Evolutionary conservation across 2,113 vertebrate genomes (phyloP), one percentile per base, ranked within the genome.

Genomic region (Shinisaurus crocodilurus): DNA sequence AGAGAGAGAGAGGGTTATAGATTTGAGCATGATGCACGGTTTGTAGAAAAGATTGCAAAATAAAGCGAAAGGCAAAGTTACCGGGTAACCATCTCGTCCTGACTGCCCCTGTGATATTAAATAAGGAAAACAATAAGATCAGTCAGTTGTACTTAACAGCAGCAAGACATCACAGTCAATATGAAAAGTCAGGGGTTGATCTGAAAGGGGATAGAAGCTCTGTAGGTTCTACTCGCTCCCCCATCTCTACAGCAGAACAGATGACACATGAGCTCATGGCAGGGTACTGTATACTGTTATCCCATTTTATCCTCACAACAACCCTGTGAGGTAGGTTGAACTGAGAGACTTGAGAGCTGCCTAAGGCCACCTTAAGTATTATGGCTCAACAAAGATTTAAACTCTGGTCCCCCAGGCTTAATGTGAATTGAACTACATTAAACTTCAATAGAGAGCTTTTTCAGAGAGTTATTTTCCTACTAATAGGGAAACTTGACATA

Each of bases 41-140:
- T 43, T 23, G 89, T 88, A 92, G 84, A 54, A 82, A 92, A 92
- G 76, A 82, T 76, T 67, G 90, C 95, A 96, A 94, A 94, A 90
- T 92, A 48, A 93, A 96, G 93, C 77, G 95, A 97, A 94, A 67
- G 54, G 90, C 87, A 90, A 98, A 98, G 91, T 99, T 99, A 99
- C 99, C 99, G 99, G 99, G 96, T 99, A 99, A 97, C 99, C 99
- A 96, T 99, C 98, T 20, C 98, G 98, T 98, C 99, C 99, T 97
- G 98, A 97, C 95, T 98, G 98, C 96, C 99, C 99, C 99, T 99
- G 98, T 97, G 96, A 96, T 97, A 97, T 98, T 98, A 97, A 96
- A 97, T 95, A 97, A 95, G 98, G 90, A 94, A 96, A 95, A 98
- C 29, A 94, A 97, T 89, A 96, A 96, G 96, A 95, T 95, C 94